A percentile compares a stretch with the other conserved stretches of the same genome.
Evolutionary conservation across 2,113 vertebrate genomes (phyloP).

Genomic region (Brevimyrus niger): DNA sequence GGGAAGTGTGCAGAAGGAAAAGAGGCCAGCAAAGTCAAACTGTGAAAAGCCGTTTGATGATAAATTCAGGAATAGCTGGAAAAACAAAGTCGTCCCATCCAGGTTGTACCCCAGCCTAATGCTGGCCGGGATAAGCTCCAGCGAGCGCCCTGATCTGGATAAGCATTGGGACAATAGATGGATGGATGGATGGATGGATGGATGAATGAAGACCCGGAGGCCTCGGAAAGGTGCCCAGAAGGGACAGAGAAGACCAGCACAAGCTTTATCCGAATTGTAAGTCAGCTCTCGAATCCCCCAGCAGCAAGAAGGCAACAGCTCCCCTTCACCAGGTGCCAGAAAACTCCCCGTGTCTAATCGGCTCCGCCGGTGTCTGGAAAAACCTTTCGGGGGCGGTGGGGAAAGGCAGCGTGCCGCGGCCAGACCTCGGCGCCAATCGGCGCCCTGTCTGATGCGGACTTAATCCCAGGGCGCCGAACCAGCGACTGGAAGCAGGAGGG

Average conservation of each 20-base stretch:
- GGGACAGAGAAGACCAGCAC: not conserved
- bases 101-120: not conserved
- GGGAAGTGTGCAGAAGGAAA: no score
- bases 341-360: not conserved
- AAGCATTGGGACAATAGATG: not conserved
- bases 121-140: not conserved
- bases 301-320: not conserved
- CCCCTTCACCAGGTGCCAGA: not conserved
- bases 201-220: not conserved
- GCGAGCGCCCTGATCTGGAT: not conserved
- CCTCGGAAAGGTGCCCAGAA: not conserved
- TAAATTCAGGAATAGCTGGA: not conserved
- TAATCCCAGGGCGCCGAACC: not conserved
- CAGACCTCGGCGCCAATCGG: not conserved
- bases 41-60: not conserved
- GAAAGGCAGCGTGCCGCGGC: not conserved
- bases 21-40: not conserved
- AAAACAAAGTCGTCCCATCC: not conserved
- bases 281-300: not conserved
- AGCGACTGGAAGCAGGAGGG: not conserved
- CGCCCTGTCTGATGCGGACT: not conserved
- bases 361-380: not conserved
- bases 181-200: not conserved
- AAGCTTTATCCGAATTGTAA: not conserved
- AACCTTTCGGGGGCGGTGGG: not conserved